Base-by-base conservation (phyloP, 1,140 invertebrate species). In the Thalassaphorura encarpata region DNA sequence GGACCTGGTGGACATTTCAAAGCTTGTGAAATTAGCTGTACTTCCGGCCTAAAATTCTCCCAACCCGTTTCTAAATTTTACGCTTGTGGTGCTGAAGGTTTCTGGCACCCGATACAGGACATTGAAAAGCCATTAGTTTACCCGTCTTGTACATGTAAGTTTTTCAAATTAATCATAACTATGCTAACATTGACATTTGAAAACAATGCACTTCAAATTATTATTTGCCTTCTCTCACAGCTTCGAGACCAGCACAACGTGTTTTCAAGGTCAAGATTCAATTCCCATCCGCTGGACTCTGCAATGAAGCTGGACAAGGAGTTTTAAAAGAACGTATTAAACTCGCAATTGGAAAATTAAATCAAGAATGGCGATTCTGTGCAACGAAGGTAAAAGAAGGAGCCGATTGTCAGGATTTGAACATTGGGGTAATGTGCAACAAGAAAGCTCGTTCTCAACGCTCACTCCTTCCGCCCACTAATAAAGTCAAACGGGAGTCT, bases 81-180 rank as follows among this genome's bases (percentile, higher is more conserved):
- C 68, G 93, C 91, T 5, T 97, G 93, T 69, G 92, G 90, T 16
- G 89, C 88, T 52, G 92, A 97, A 80, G 92, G 92, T 33, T 92
- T 92, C 71, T 97, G 92, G 92, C 77, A 89, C 61, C 93, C 93
- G 23, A 90, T 86, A 2, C 76, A 73, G 23, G 79, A 89, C 67
- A 86, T 89, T 11, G 78, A 73, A 27, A 73, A 85, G 59, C 86
- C 87, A 15, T 70, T 93, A 56, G 74, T 91, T 2, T 95, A 93
- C 70, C 90, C 91, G 33, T 87, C 89, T 64, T 95, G 90, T 70
- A 89, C 89, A 66, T 77, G 85, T 86, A 80, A 78, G 76, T 71
- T 52, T 33, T n/a, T 33, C 18, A 52, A 29, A 18, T n/a, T n/a
- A n/a, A n/a, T n/a, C n/a, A n/a, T n/a, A n/a, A n/a, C n/a, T n/a